These are phyloP conservation scores for Bergia sp. DNA, from an alignment of 92 coral and sea anemone species.

Conservation along the genomic window DNA sequence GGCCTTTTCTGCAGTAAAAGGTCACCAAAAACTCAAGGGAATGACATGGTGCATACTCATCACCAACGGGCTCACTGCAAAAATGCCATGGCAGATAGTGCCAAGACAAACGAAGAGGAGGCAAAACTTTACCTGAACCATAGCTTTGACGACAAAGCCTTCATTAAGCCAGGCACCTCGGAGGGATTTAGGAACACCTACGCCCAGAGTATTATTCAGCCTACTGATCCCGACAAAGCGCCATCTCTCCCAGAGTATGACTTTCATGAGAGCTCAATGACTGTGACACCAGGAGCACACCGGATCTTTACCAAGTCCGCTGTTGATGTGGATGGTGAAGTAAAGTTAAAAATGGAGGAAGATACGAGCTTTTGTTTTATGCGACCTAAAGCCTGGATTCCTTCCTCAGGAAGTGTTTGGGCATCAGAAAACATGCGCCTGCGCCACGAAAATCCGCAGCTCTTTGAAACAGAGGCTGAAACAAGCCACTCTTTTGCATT, in stretches of 20 bases:
- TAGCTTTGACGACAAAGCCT: neutral
- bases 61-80: slow-evolving; percentile 25
- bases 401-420: too few species aligned
- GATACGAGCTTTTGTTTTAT: too few species aligned
- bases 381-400: too few species aligned
- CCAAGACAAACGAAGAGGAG: too few species aligned
- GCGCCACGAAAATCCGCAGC: too few species aligned
- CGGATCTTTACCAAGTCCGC: slow-evolving; percentile 12
- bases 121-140: too few species aligned
- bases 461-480: too few species aligned
- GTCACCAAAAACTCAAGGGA: slow-evolving; percentile 28
- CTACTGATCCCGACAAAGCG: slow-evolving; percentile 13
- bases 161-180: slow-evolving; percentile 22
- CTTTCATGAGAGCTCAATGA: slow-evolving; percentile 24
- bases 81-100: neutral
- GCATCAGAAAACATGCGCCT: too few species aligned
- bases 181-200: slow-evolving; percentile 21
- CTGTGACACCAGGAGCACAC: slow-evolving; percentile 14
- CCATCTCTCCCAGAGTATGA: slow-evolving; percentile 15
- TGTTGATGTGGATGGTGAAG: too few species aligned
- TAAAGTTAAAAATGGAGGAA: too few species aligned
- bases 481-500: too few species aligned
- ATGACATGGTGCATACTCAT: slow-evolving; percentile 8
- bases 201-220: neutral
- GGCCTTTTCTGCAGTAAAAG: slow-evolving; percentile 12